Evolutionary conservation across 2,888 invertebrate genomes (phyloP), one percentile per base, ranked within the genome.

Genomic region (Apoda limacodes): DNA sequence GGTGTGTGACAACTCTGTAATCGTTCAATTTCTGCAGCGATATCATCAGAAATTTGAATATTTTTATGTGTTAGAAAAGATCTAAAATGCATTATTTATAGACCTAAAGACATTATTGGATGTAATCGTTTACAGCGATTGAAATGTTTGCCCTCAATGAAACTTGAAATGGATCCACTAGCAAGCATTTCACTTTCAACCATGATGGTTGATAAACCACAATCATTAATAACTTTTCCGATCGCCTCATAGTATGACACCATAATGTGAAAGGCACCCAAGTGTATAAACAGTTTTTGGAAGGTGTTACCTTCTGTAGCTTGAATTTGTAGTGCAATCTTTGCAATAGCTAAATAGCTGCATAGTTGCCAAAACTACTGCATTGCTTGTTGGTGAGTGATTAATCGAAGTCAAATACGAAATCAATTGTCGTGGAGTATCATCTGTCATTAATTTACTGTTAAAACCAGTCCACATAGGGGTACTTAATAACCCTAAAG

Each of bases 111-210:
- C 13, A 36, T 28, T 21, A 50, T 28, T 3, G 48, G 45, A 41
- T 52, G 50, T 21, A 50, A 13, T 2, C 48, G 35, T 32, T 50
- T 47, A 29, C 46, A 50, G 14, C 50, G 37, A 30, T 49, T 52
- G 23, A 48, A 52, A 30, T 50, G 46, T 33, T 50, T 52, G 22
- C 48, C 37, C 9, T 38, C 41, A 13, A 50, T 13, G 34, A 51
- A 55, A 24, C 48, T 39, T 30, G 46, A 46, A 20, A 40, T 35
- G 1, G 50, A 54, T 11, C 50, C 48, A 2, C 20, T 31, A 4
- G 50, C 51, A 35, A 53, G 32, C 20, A 42, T 42, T 30, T 43
- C 45, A 24, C 40, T 30, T 28, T 48, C 26, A 3, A 48, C 45
- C 27, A 51, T 28, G 19, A 49, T 40, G 13, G 43, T 41, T 5